Evolutionary conservation across 2,113 vertebrate genomes (phyloP), one percentile per base, ranked within the genome.

Genomic region (Pseudolaguvia tuberculata): DNA sequence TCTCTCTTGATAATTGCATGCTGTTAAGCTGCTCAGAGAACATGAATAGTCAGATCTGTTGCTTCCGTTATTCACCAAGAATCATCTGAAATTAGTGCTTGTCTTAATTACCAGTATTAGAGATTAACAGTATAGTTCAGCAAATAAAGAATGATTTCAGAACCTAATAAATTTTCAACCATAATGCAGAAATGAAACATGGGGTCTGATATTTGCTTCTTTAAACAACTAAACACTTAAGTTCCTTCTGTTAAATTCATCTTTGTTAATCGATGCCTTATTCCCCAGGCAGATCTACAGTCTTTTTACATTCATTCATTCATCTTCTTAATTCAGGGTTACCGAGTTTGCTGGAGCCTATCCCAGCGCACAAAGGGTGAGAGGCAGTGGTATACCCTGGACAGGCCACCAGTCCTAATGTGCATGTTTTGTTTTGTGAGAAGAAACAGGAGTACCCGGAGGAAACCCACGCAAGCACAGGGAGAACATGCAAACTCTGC

Each of bases 1-100:
- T 25, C 39, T 66, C 39, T 66, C 42, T 27, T 42, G 66, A 68
- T 70, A 69, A 61, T 61, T 42, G 21, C 57, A 42, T 2, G 56
- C 25, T 76, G 35, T 71, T 55, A 70, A 57, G 78, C 78, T 82
- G 85, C 83, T 86, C 67, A 27, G 8, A 57, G 13, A 42, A 42
- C 6, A 45, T 25, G 52, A 42, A 42, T 17, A 52, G 52, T 59
- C 42, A 23, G 52, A 53, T 35, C 51, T 21, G 29, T 3, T 14
- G 29, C 31, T 42, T 18, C 31, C 42, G 11, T 72, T 59, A 58
- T 72, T 72, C 23, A 29, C 17, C 6, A 27, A 59, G 42, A 48
- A 48, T 50, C 2, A 50, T 59, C 55, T 20, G 14, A 25, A 45
- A 58, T 57, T 23, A 55, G 35, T 39, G 69, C 53, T 71, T 45